phyloP scores from a whole-genome alignment of 92 coral and sea anemone genomes.

The Muricea muricata region DNA sequence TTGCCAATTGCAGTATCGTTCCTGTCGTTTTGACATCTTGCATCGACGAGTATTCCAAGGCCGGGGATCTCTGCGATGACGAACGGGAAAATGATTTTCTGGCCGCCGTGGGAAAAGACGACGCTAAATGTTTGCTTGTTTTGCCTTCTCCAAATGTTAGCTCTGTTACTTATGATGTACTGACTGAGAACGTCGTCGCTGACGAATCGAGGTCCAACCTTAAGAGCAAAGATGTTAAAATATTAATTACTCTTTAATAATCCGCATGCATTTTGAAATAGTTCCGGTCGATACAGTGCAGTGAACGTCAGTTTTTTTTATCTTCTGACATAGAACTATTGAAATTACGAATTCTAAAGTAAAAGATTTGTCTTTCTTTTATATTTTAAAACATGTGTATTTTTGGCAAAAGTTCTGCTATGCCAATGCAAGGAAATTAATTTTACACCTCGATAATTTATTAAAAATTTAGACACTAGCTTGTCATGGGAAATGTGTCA shows the following conservation, averaged over 20 bases:
- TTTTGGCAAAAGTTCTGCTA: too few relatives aligned
- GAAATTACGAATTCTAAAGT: too few relatives aligned
- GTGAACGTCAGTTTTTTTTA: too few relatives aligned
- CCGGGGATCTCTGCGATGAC: neutral
- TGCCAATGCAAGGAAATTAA: too few relatives aligned
- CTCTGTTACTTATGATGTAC: constrained; percentile 15
- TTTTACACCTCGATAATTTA: too few relatives aligned
- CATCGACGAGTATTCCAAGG: neutral
- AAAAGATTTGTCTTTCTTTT: too few relatives aligned
- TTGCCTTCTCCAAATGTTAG: neutral
- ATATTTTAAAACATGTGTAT: too few relatives aligned
- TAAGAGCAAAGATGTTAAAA: neutral
- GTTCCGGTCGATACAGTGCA: too few relatives aligned
- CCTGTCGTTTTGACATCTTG: constrained; percentile 16
- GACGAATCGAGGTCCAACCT: neutral
- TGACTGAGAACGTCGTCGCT: neutral
- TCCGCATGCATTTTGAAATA: too few relatives aligned
- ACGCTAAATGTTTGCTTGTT: neutral
- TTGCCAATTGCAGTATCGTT: constrained; percentile 12
- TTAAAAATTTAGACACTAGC: too few relatives aligned
- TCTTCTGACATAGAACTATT: too few relatives aligned
- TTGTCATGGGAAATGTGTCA: too few relatives aligned
- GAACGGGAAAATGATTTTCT: neutral
- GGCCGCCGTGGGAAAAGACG: neutral
- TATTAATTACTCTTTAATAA: constrained; percentile 3